phyloP scores from a whole-genome alignment of 2,888 invertebrate genomes.

The Erpobdella octoculata region DNA sequence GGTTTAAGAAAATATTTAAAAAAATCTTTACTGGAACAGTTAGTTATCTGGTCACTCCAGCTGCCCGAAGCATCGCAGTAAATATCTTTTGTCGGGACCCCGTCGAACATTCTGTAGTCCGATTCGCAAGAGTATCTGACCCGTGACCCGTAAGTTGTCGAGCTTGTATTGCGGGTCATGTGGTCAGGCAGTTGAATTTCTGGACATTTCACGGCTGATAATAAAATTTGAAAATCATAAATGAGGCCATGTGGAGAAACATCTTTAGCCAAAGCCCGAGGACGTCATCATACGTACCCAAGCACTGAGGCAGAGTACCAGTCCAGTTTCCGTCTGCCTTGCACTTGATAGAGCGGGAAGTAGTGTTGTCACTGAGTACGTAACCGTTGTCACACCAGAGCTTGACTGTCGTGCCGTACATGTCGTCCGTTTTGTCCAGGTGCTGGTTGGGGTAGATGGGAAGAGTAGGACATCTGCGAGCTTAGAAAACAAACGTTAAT shows the following conservation, averaged over 20 bases:
- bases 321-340: constrained; percentile 36
- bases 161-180: constrained; percentile 31
- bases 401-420: constrained; percentile 36
- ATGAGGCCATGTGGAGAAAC: neutral
- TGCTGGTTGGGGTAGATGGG: constrained; percentile 32
- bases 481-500: constrained; percentile 25
- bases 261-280: neutral
- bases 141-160: constrained; percentile 33
- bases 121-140: constrained; percentile 34
- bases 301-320: constrained; percentile 36
- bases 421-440: constrained; percentile 32
- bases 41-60: constrained; percentile 39
- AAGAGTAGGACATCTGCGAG: constrained; percentile 35
- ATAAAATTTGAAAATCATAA: neutral
- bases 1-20: no score
- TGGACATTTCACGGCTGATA: constrained; percentile 37
- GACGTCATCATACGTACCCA: constrained; percentile 31
- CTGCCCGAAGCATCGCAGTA: constrained; percentile 36
- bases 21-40: constrained; percentile 37
- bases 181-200: constrained; percentile 17
- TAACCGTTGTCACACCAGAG: constrained; percentile 39
- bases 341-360: constrained; percentile 33
- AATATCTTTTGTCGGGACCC: constrained; percentile 34
- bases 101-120: constrained; percentile 37
- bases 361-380: constrained; percentile 36